phyloP scores from a whole-genome alignment of 2,888 invertebrate genomes.

The Cephus pulcher region DNA sequence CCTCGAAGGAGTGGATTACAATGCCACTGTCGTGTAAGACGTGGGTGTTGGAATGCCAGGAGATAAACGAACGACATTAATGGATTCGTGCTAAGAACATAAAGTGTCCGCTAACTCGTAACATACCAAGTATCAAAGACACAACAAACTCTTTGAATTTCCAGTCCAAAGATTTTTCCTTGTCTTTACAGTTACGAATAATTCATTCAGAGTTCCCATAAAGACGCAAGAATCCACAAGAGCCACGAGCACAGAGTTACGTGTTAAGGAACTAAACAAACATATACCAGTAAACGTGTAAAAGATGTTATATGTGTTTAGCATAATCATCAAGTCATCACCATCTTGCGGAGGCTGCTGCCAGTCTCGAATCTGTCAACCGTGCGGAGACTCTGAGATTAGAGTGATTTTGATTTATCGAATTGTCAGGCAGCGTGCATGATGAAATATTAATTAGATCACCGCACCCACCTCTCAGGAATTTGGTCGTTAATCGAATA shows the following conservation, averaged over 20 bases:
- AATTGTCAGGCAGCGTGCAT: neutral
- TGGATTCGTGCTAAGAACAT: neutral
- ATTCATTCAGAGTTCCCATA: neutral
- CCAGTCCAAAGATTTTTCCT: neutral
- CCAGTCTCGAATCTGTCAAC: neutral
- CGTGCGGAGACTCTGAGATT: neutral
- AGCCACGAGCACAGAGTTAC: neutral
- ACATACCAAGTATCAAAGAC: neutral
- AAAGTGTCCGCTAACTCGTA: neutral
- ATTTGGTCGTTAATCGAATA: neutral
- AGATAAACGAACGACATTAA: neutral
- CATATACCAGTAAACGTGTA: neutral
- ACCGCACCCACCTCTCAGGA: neutral
- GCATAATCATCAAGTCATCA: neutral
- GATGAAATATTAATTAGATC: constrained; percentile 7
- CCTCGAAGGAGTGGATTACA: neutral
- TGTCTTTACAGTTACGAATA: neutral
- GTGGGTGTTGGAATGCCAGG: neutral
- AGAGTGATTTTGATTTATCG: constrained; percentile 2
- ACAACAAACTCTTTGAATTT: neutral
- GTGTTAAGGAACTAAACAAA: neutral
- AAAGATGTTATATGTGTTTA: neutral
- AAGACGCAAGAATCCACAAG: neutral
- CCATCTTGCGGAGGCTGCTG: neutral
- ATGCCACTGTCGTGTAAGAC: neutral